phyloP scores from a whole-genome alignment of 1,140 invertebrate species.

The Leptopilina clavipes region DNA sequence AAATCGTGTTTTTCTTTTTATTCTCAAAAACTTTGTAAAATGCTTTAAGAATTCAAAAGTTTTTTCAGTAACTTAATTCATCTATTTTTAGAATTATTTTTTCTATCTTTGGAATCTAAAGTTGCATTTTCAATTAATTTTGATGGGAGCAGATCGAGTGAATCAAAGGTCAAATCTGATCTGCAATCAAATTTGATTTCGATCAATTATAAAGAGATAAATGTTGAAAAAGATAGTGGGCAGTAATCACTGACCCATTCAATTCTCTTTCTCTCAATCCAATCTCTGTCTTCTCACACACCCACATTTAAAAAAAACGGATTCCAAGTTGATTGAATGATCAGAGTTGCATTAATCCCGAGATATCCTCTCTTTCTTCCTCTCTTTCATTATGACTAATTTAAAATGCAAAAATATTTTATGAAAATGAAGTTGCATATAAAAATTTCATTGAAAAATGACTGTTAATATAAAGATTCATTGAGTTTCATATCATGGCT shows the following conservation, averaged over 20 bases:
- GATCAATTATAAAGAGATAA: conserved; percentile 15
- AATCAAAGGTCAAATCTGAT: conserved; percentile 1
- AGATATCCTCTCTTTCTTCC: background rate
- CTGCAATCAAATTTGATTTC: conserved; percentile 9
- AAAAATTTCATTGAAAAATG: conserved; percentile 3
- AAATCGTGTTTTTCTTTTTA: no score
- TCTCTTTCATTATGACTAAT: background rate
- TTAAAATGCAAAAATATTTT: conserved; percentile 18
- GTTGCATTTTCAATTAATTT: background rate
- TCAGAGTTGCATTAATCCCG: background rate
- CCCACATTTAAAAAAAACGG: background rate
- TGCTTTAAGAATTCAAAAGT: background rate
- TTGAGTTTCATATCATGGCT: background rate
- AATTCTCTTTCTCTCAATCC: background rate
- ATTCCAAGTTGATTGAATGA: conserved; percentile 6
- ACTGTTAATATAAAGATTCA: background rate
- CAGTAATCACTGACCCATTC: conserved; percentile 6
- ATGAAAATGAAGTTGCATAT: conserved; percentile 11
- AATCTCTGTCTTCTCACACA: background rate
- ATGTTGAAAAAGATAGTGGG: background rate
- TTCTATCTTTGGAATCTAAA: background rate
- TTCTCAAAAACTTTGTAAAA: no score
- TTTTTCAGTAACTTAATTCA: background rate
- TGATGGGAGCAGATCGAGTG: background rate
- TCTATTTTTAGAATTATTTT: background rate